Conservation (phyloP, 2,113 vertebrate genomes). For the Salvelinus fontinalis region DNA sequence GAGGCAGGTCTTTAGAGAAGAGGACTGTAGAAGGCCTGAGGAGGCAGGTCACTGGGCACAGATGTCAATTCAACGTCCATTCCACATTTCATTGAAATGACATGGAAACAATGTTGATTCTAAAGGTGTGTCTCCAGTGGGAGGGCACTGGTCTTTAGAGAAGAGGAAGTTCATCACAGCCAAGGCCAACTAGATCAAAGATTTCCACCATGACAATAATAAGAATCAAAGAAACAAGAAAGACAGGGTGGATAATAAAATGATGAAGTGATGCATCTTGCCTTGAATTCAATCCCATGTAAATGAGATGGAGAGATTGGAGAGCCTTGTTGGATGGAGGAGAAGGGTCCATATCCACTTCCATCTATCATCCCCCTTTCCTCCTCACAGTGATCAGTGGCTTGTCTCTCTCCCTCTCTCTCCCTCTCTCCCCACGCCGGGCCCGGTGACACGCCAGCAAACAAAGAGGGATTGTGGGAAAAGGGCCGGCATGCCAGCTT, state of each 20-base stretch:
- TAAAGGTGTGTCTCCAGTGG: no score
- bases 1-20: no score
- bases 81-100: no score
- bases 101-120: no score
- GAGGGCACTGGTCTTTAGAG: not conserved
- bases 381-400: conserved; percentile 5
- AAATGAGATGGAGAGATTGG: conserved; percentile 45
- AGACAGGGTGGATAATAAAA: not conserved
- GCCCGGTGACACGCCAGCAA: conserved; percentile 52
- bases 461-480: conserved; percentile 73
- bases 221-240: no score
- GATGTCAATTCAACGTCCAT: no score
- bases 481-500: conserved; percentile 59
- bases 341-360: conserved; percentile 49
- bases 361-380: conserved; percentile 1
- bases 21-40: no score
- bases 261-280: conserved; percentile 34
- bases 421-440: conserved; percentile 22
- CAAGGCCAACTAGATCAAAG: conserved; percentile 7
- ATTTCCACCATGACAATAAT: not conserved
- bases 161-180: conserved; percentile 6
- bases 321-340: conserved; percentile 47
- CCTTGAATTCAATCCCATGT: conserved; percentile 34
- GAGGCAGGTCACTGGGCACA: no score
- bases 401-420: not conserved